A percentile compares a stretch with the other conserved stretches of the same genome.
Evolutionary conservation across 2,888 invertebrate genomes (phyloP).

Genomic region (Brachyopa scutellaris): DNA sequence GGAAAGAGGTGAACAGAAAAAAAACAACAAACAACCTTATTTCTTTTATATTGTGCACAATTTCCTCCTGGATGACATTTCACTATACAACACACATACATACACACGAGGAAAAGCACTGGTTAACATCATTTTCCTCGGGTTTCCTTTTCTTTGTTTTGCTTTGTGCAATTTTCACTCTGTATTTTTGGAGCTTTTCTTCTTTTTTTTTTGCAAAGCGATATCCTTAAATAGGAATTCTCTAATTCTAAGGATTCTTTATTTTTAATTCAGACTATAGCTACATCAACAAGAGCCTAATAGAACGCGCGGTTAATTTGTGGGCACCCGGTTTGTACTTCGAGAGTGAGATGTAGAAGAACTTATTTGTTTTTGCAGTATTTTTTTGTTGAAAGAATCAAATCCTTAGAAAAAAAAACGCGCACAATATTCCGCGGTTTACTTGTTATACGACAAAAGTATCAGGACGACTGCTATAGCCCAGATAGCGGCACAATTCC

Average conservation of each 20-base stretch:
- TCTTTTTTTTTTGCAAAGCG: too few species aligned
- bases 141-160: too few species aligned
- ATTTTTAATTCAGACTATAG: slow-evolving; percentile 21
- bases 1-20: not conserved
- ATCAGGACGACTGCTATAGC: slow-evolving; percentile 69
- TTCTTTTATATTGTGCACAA: slow-evolving; percentile 8
- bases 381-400: not conserved
- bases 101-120: slow-evolving; percentile 12
- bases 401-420: slow-evolving; percentile 14
- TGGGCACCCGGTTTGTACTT: slow-evolving; percentile 1
- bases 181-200: too few species aligned
- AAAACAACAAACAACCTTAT: not conserved
- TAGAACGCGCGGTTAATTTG: slow-evolving; percentile 16
- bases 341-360: slow-evolving; percentile 21
- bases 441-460: slow-evolving; percentile 71
- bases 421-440: slow-evolving; percentile 45
- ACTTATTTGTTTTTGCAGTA: not conserved
- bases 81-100: slow-evolving; percentile 15
- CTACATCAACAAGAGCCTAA: not conserved
- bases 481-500: slow-evolving; percentile 71
- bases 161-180: not conserved
- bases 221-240: slow-evolving; percentile 11
- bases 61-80: slow-evolving; percentile 38
- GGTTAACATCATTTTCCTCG: not conserved
- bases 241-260: slow-evolving; percentile 19